Percentiles rank a stretch among this genome's conserved stretches.
Evolutionary conservation across 2,113 vertebrate species (phyloP).

Genomic region (Thryonomys swinderianus): DNA sequence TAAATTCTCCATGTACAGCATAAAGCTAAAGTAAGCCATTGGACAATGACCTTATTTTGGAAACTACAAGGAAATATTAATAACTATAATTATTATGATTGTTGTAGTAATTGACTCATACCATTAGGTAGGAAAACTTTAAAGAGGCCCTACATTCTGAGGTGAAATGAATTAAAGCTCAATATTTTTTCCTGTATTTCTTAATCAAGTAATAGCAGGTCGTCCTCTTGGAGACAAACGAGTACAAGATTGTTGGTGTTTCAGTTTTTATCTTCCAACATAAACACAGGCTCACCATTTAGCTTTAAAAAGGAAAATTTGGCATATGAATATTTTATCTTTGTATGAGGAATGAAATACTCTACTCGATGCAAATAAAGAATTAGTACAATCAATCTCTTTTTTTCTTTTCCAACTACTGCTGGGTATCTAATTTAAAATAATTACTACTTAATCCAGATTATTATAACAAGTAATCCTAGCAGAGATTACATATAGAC

Average conservation of each 20-base stretch:
- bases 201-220: background rate
- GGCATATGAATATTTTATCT: background rate
- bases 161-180: background rate
- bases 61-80: background rate
- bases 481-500: background rate
- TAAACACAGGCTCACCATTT: background rate
- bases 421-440: conserved; percentile 2
- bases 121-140: background rate
- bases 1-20: background rate
- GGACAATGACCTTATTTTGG: background rate
- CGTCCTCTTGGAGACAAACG: background rate
- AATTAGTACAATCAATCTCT: background rate
- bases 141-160: background rate
- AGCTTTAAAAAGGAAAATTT: background rate
- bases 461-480: background rate
- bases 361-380: background rate
- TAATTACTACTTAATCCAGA: background rate
- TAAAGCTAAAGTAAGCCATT: background rate
- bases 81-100: background rate
- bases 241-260: background rate
- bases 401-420: background rate
- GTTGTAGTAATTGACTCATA: background rate
- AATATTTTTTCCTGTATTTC: background rate
- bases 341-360: background rate
- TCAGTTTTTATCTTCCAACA: background rate